Conservation (phyloP, 1,140 invertebrate genomes). For the Drosophila prosaltans region DNA sequence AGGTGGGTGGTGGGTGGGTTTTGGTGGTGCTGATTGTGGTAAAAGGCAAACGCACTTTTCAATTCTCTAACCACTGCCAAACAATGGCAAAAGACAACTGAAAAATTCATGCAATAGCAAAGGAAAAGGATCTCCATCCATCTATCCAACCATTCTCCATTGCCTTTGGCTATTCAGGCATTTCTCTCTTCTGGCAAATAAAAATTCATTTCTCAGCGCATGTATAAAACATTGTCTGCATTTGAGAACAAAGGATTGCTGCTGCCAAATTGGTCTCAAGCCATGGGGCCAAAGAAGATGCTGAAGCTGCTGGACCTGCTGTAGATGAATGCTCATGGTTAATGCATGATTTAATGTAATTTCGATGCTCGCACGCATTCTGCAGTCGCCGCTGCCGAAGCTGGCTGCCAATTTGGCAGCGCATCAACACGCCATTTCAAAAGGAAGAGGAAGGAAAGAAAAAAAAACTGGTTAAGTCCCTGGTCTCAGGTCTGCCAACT, state of each 20-base stretch:
- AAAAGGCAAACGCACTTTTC: slow-evolving; percentile 5
- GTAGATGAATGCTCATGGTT: slow-evolving; percentile 58
- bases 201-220: slow-evolving; percentile 71
- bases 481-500: slow-evolving; percentile 28
- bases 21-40: slow-evolving; percentile 18
- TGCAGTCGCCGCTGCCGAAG: slow-evolving; percentile 38
- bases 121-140: background rate
- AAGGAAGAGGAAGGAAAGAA: slow-evolving; percentile 13
- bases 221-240: slow-evolving; percentile 71
- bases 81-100: slow-evolving; percentile 16
- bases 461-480: slow-evolving; percentile 16
- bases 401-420: slow-evolving; percentile 67
- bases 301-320: slow-evolving; percentile 4
- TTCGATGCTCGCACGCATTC: slow-evolving; percentile 67
- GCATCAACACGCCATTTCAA: slow-evolving; percentile 78
- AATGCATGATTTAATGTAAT: slow-evolving; percentile 81
- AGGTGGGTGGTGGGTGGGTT: slow-evolving; percentile 6
- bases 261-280: slow-evolving; percentile 70
- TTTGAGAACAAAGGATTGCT: slow-evolving; percentile 65
- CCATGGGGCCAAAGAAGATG: slow-evolving; percentile 10
- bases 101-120: slow-evolving; percentile 48
- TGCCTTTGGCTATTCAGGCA: slow-evolving; percentile 10
- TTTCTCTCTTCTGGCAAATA: slow-evolving; percentile 57
- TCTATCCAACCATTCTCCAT: background rate
- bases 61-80: background rate